Evolutionary conservation across 2,113 vertebrate species (phyloP).

Genomic region (Pholis gunnellus): DNA sequence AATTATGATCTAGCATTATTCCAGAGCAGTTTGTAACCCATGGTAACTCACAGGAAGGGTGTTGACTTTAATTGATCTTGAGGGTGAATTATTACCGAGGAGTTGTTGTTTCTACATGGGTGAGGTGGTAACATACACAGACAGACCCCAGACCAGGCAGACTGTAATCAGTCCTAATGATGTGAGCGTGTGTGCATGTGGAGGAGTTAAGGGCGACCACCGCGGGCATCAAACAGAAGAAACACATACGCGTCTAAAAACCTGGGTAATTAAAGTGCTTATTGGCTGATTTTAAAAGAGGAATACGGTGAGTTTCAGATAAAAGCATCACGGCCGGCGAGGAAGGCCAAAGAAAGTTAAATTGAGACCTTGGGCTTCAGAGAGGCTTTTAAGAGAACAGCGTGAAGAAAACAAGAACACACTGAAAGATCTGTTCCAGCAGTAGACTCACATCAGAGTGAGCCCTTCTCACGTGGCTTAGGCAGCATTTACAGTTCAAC

Average conservation of each 20-base stretch:
- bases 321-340: neutral
- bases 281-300: neutral
- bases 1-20: conserved; percentile 52
- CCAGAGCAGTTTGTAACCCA: conserved; percentile 38
- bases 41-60: conserved; percentile 31
- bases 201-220: conserved; percentile 1
- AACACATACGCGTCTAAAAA: neutral
- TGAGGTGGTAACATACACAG: neutral
- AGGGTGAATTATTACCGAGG: conserved; percentile 4
- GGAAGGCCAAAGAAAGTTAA: neutral
- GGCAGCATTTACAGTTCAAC: neutral
- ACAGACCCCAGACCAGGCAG: conserved; percentile 5
- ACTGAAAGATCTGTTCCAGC: neutral
- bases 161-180: neutral
- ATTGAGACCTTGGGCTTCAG: conserved; percentile 26
- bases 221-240: neutral
- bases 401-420: neutral
- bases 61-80: conserved; percentile 19
- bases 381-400: conserved; percentile 30
- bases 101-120: conserved; percentile 9
- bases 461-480: neutral
- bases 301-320: conserved; percentile 4
- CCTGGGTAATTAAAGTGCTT: neutral
- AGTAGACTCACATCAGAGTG: neutral
- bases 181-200: neutral